Evolutionary conservation across 2,113 vertebrate genomes (phyloP).

Genomic region (Chaetodon trifascialis): DNA sequence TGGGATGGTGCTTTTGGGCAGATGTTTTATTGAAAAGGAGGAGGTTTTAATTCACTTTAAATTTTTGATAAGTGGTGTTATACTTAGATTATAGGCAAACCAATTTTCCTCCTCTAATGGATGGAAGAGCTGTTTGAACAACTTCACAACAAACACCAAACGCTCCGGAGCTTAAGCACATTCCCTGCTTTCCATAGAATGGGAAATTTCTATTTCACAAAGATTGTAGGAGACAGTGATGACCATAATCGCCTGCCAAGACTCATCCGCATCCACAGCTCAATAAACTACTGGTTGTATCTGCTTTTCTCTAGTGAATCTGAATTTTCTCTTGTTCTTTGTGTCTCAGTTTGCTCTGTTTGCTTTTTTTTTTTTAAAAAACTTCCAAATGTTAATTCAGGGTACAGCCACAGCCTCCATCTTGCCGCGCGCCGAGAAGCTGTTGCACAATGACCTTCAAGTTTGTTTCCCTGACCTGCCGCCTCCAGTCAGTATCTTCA

Average conservation of each 20-base stretch:
- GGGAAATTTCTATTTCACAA: conserved; percentile 57
- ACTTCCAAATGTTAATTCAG: background rate
- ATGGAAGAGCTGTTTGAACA: conserved; percentile 53
- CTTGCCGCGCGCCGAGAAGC: background rate
- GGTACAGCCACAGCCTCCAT: background rate
- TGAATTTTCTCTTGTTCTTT: conserved; percentile 2
- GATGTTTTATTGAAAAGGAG: conserved; percentile 78
- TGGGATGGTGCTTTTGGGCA: conserved; percentile 61
- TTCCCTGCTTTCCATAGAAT: conserved; percentile 39
- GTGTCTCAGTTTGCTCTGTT: background rate
- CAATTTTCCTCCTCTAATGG: conserved; percentile 55
- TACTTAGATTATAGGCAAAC: conserved; percentile 73
- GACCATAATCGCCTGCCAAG: conserved; percentile 72
- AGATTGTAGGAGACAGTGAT: conserved; percentile 71
- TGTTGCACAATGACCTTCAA: conserved; percentile 1
- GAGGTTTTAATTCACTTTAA: conserved; percentile 71
- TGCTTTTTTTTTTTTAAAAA: background rate
- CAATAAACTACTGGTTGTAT: conserved; percentile 56
- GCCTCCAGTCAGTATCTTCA: conserved; percentile 1
- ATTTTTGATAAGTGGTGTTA: conserved; percentile 74
- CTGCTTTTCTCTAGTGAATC: conserved; percentile 33
- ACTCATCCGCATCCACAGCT: conserved; percentile 64
- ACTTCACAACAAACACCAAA: conserved; percentile 62
- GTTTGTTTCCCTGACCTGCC: conserved; percentile 3
- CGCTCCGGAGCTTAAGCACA: conserved; percentile 53